Evolutionary conservation across 2,888 invertebrate species (phyloP).

Genomic region (Synergus itoensis): DNA sequence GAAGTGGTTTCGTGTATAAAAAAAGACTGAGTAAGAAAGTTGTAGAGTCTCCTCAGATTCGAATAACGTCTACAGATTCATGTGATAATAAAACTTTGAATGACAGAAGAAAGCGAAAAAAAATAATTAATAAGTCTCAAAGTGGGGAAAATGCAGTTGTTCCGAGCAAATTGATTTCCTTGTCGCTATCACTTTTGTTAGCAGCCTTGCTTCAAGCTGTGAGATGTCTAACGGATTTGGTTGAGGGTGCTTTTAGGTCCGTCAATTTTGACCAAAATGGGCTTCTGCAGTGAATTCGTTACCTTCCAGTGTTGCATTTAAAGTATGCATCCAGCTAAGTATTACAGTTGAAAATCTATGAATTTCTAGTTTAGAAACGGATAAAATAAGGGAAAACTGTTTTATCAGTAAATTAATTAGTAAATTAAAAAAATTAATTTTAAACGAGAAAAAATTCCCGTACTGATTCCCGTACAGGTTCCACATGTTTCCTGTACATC

Average conservation of each 20-base stretch:
- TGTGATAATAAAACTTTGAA: conserved; percentile 45
- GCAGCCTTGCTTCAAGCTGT: conserved; percentile 83
- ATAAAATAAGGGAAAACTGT: too few relatives aligned
- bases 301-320: not conserved
- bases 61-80: conserved; percentile 2
- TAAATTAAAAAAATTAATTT: too few relatives aligned
- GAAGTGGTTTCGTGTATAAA: conserved; percentile 46
- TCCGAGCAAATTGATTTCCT: conserved; percentile 80
- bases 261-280: conserved; percentile 66
- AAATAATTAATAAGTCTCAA: conserved; percentile 54
- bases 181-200: conserved; percentile 82
- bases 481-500: too few relatives aligned
- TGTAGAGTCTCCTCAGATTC: conserved; percentile 14
- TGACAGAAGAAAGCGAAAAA: conserved; percentile 67
- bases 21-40: conserved; percentile 30
- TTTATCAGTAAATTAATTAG: too few relatives aligned
- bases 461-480: too few relatives aligned
- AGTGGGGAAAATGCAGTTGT: conserved; percentile 65
- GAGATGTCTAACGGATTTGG: conserved; percentile 82
- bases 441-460: too few relatives aligned
- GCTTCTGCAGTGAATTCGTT: conserved; percentile 46
- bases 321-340: too few relatives aligned
- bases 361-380: too few relatives aligned
- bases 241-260: conserved; percentile 79
- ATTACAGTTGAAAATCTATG: too few relatives aligned